These are phyloP conservation scores for Maccullochella peelii DNA, from an alignment of 2,113 vertebrate species.

Conservation along the genomic window DNA sequence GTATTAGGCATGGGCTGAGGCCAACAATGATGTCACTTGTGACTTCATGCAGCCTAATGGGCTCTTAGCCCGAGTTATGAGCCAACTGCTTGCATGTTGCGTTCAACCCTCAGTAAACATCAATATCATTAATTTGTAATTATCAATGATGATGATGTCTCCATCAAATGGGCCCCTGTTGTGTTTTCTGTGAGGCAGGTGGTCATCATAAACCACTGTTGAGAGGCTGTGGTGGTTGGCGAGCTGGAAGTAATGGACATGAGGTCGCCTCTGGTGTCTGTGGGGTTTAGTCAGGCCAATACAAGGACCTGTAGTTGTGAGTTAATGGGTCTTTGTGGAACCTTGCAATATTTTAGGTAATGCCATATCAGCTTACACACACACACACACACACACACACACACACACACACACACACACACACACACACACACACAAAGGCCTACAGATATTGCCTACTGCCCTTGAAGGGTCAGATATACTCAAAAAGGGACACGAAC, in stretches of 20 bases:
- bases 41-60: slow-evolving; percentile 40
- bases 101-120: slow-evolving; percentile 39
- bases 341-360: slow-evolving; percentile 16
- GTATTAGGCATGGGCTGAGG: slow-evolving; percentile 7
- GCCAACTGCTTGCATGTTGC: slow-evolving; percentile 16
- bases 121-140: slow-evolving; percentile 51
- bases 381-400: neutral
- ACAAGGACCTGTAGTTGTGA: slow-evolving; percentile 13
- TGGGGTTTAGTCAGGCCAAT: slow-evolving; percentile 25
- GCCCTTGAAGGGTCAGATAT: neutral
- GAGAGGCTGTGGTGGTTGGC: slow-evolving; percentile 10
- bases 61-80: slow-evolving; percentile 56
- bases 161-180: slow-evolving; percentile 47
- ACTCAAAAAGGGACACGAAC: neutral
- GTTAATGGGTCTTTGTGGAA: slow-evolving; percentile 48
- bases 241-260: slow-evolving; percentile 52
- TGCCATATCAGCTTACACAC: slow-evolving; percentile 28
- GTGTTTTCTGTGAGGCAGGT: slow-evolving; percentile 18
- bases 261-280: slow-evolving; percentile 16
- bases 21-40: slow-evolving; percentile 59
- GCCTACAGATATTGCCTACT: neutral
- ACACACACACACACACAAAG: neutral
- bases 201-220: slow-evolving; percentile 38
- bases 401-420: neutral
- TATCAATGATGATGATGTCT: slow-evolving; percentile 22